These are phyloP conservation scores for Procambarus virginalis DNA, from an alignment of 1,140 invertebrate genomes.

Conservation along the genomic window DNA sequence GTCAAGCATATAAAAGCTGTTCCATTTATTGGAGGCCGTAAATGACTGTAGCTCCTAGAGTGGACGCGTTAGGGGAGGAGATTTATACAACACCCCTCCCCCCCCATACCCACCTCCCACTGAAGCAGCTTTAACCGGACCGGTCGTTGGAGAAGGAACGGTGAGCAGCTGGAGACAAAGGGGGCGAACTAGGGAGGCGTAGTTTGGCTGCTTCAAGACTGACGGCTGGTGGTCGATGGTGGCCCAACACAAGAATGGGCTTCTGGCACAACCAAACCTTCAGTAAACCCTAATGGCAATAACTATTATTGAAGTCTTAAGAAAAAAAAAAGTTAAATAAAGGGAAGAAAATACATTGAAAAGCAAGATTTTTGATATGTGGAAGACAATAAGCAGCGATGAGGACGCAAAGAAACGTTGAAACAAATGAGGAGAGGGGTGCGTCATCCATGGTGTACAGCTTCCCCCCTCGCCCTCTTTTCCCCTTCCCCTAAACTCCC, in stretches of 20 bases:
- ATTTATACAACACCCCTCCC: not conserved
- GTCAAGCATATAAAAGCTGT: constrained; percentile 19
- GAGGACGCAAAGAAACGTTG: constrained; percentile 10
- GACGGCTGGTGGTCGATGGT: not conserved
- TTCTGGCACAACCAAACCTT: no score
- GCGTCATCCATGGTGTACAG: constrained; percentile 44
- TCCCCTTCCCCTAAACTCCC: constrained; percentile 20
- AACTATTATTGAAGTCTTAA: no score
- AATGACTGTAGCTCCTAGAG: not conserved
- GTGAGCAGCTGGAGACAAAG: not conserved
- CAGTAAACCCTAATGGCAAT: no score
- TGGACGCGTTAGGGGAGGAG: not conserved
- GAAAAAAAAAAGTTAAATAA: no score
- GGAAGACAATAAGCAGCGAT: constrained; percentile 1
- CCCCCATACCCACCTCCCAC: not conserved
- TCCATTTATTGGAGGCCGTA: constrained; percentile 29
- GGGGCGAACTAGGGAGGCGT: not conserved
- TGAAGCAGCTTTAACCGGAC: not conserved
- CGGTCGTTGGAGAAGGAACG: not conserved
- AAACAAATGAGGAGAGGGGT: constrained; percentile 19
- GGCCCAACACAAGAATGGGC: no score
- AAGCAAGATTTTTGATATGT: not conserved
- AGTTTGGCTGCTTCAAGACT: not conserved
- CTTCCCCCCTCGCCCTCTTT: constrained; percentile 15
- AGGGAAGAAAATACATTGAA: not conserved